Conservation (phyloP, 1,140 invertebrate genomes). For the Hormaphis cornu region DNA sequence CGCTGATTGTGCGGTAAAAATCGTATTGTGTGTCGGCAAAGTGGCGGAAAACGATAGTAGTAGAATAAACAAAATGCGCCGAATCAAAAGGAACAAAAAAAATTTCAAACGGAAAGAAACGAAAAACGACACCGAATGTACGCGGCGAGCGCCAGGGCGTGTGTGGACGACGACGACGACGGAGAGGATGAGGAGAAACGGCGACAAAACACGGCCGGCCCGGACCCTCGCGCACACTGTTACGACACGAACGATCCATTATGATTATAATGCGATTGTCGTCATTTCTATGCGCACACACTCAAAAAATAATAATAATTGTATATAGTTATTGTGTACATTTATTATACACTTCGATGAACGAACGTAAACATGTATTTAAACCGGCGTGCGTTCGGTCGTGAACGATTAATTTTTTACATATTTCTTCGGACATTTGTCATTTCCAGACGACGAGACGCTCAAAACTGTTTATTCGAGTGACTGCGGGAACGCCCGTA, state of each 20-base stretch:
- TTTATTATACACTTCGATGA: too few species aligned
- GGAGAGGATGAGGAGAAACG: too few species aligned
- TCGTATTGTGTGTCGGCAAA: not conserved
- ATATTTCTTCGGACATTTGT: not conserved
- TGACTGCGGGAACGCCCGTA: too few species aligned
- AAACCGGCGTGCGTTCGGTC: not conserved
- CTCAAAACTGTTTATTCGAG: not conserved
- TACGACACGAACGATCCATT: not conserved
- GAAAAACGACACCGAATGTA: too few species aligned
- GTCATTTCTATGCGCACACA: too few species aligned
- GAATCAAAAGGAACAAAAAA: too few species aligned
- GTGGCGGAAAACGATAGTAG: conserved; percentile 6
- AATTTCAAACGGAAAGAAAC: conserved; percentile 11
- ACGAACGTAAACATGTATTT: not conserved
- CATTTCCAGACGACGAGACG: not conserved
- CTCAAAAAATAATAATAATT: too few species aligned
- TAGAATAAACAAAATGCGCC: not conserved
- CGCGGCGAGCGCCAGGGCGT: too few species aligned
- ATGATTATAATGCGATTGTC: not conserved
- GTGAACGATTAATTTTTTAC: not conserved
- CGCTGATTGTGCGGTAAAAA: conserved; percentile 9
- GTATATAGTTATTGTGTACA: too few species aligned
- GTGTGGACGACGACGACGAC: too few species aligned
- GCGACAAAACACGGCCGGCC: conserved; percentile 2
- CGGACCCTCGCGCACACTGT: not conserved